Percentiles rank a stretch among this genome's conserved stretches.
phyloP scores from a whole-genome alignment of 2,888 invertebrate species.

The Parthenolecanium corni region DNA sequence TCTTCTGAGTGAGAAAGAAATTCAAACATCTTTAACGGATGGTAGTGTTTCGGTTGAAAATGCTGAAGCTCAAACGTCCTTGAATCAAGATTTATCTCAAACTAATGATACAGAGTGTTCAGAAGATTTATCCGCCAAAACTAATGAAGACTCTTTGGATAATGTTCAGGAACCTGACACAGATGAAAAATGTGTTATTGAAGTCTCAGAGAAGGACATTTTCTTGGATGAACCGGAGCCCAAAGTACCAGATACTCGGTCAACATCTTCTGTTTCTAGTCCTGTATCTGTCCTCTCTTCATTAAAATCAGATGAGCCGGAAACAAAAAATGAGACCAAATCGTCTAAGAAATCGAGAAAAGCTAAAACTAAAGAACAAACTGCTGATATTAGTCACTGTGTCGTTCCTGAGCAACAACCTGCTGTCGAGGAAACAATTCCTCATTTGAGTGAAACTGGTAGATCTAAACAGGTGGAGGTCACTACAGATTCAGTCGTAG shows the following conservation, averaged over 20 bases:
- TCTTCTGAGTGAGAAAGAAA: neutral
- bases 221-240: neutral
- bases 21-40: neutral
- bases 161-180: neutral
- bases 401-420: too few relatives aligned
- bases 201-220: neutral
- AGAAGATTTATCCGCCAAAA: neutral
- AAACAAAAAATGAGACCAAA: neutral
- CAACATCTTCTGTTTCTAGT: neutral
- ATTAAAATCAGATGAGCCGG: neutral
- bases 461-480: too few relatives aligned
- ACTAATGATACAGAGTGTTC: neutral
- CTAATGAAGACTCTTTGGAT: neutral
- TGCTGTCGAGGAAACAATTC: too few relatives aligned
- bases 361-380: too few relatives aligned
- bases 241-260: neutral
- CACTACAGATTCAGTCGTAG: too few relatives aligned
- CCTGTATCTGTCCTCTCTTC: neutral
- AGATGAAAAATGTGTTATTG: neutral
- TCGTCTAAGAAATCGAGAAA: too few relatives aligned
- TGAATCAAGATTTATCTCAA: neutral
- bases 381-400: too few relatives aligned
- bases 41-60: neutral
- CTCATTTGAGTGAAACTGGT: too few relatives aligned
- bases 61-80: constrained; percentile 1